Evolutionary conservation across 2,113 vertebrate species (phyloP).

Genomic region (Melanostigma gelatinosum): DNA sequence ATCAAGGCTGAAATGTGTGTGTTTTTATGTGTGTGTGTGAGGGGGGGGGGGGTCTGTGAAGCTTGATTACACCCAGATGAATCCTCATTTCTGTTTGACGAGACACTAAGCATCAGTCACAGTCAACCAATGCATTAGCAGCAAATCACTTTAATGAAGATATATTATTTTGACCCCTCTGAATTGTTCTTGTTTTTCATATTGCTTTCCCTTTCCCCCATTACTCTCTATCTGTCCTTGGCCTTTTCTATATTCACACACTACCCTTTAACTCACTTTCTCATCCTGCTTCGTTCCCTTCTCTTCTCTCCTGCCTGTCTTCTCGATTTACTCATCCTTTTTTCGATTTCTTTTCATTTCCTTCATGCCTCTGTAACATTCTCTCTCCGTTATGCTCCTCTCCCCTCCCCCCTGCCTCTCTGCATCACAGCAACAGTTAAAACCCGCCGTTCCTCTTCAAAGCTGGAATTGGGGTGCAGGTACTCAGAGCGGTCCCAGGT

Average conservation of each 20-base stretch:
- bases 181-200: constrained; percentile 70
- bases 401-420: not conserved
- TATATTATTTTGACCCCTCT: constrained; percentile 82
- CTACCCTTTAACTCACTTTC: constrained; percentile 65
- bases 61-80: constrained; percentile 80
- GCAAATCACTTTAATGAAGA: constrained; percentile 81
- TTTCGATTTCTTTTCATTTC: constrained; percentile 21
- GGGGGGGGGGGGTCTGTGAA: constrained; percentile 47
- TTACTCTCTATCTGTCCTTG: constrained; percentile 72
- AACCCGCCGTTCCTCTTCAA: not conserved
- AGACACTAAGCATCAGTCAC: constrained; percentile 81
- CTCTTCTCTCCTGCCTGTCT: constrained; percentile 17
- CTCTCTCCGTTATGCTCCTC: not conserved
- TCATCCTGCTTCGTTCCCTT: constrained; percentile 24
- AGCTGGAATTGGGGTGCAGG: constrained; percentile 67
- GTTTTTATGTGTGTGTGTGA: constrained; percentile 44
- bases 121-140: constrained; percentile 76
- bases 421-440: constrained; percentile 64
- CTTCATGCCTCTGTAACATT: constrained; percentile 23
- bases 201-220: constrained; percentile 55
- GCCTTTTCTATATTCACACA: constrained; percentile 71
- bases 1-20: constrained; percentile 75
- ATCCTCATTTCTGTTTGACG: constrained; percentile 79
- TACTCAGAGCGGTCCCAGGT: constrained; percentile 69
- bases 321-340: constrained; percentile 35